phyloP scores from a whole-genome alignment of 1,140 invertebrate species.

The Odontomachus brunneus region DNA sequence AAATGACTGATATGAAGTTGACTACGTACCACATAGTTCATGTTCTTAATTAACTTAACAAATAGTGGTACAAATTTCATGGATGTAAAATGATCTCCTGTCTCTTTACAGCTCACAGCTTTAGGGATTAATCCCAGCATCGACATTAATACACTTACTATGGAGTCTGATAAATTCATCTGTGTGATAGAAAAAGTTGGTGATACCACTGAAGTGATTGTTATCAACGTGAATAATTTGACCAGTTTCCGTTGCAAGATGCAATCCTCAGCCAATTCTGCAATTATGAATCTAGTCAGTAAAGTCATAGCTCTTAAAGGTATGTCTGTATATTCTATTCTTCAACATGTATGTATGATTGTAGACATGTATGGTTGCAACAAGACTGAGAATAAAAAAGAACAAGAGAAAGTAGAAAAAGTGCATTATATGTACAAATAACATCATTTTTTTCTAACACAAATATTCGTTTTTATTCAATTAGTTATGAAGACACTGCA shows the following conservation, averaged over 20 bases:
- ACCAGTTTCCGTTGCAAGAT: conserved; percentile 97
- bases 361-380: no score
- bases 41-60: background rate
- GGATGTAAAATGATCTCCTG: background rate
- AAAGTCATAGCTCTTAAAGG: conserved; percentile 99
- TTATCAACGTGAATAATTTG: conserved; percentile 98
- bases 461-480: conserved; percentile 21
- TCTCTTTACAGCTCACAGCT: conserved; percentile 95
- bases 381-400: no score
- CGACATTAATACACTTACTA: conserved; percentile 99
- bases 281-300: conserved; percentile 99
- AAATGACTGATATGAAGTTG: background rate
- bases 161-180: conserved; percentile 99
- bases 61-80: conserved; percentile 3
- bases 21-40: background rate
- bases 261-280: conserved; percentile 99
- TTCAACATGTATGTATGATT: no score
- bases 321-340: conserved; percentile 75
- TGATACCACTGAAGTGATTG: conserved; percentile 98
- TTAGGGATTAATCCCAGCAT: conserved; percentile 99
- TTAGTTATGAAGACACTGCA: conserved; percentile 98
- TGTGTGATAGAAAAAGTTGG: conserved; percentile 99
- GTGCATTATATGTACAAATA: no score
- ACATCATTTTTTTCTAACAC: background rate
- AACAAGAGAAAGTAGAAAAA: no score